Conservation (phyloP, 2,888 invertebrate species). For the Eupithecia centaureata region DNA sequence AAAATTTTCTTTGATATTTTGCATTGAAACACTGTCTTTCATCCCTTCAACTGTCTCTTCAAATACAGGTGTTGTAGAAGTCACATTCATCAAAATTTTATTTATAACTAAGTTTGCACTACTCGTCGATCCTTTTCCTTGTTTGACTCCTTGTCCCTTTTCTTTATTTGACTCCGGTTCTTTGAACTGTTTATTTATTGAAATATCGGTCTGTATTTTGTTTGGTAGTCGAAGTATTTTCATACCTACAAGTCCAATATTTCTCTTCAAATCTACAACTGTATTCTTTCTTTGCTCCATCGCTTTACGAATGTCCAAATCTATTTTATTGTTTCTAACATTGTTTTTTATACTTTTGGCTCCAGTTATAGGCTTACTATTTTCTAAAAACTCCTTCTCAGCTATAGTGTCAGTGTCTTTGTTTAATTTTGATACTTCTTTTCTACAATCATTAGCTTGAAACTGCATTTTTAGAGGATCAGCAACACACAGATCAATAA, state of each 20-base stretch:
- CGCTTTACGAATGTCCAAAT: background rate
- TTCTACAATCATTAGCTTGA: background rate
- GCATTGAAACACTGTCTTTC: background rate
- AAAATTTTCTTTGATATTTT: background rate
- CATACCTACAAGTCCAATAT: constrained; percentile 58
- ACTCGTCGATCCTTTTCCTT: background rate
- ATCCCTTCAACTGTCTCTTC: background rate
- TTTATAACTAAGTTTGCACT: background rate
- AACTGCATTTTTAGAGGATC: background rate
- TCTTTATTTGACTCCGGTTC: background rate
- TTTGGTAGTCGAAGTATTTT: constrained; percentile 44
- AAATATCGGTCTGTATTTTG: background rate
- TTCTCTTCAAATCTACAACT: constrained; percentile 56
- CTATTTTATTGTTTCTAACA: background rate
- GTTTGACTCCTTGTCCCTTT: background rate
- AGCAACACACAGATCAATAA: background rate
- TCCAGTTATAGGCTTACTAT: background rate
- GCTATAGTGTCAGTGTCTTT: background rate
- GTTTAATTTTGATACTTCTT: background rate
- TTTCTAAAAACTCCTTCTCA: background rate
- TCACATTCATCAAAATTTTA: background rate
- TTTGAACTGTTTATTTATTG: background rate
- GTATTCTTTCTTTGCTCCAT: constrained; percentile 31
- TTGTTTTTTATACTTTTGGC: background rate
- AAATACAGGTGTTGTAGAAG: background rate